These are phyloP conservation scores for Caenorhabditis remanei DNA, from an alignment of 1,140 invertebrate species.

Conservation along the genomic window DNA sequence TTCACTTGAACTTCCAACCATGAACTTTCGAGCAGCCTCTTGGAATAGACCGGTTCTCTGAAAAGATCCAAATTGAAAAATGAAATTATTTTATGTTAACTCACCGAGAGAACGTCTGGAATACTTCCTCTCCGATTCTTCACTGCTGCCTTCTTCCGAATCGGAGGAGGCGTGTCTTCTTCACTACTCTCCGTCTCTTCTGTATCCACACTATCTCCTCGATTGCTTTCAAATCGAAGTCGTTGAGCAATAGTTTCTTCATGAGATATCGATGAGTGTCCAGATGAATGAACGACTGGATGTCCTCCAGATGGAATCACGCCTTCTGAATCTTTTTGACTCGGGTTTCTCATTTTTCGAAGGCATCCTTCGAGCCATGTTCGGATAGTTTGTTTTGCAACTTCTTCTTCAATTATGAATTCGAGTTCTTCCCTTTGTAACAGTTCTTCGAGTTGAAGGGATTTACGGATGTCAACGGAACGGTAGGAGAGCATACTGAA, in stretches of 20 bases:
- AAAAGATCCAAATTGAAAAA: conserved; percentile 44
- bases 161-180: conserved; percentile 58
- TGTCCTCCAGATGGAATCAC: conserved; percentile 56
- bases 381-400: conserved; percentile 96
- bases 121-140: conserved; percentile 70
- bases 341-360: conserved; percentile 77
- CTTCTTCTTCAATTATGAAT: conserved; percentile 99
- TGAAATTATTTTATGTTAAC: conserved; percentile 4
- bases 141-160: conserved; percentile 57
- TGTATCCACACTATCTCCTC: neutral
- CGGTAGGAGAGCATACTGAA: conserved; percentile 97
- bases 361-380: conserved; percentile 81
- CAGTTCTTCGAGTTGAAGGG: conserved; percentile 95
- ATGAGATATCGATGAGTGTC: conserved; percentile 37
- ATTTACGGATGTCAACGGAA: conserved; percentile 97
- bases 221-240: conserved; percentile 61
- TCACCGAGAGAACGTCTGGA: conserved; percentile 69
- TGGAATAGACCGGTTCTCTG: conserved; percentile 62
- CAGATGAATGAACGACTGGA: conserved; percentile 14
- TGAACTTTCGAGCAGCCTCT: conserved; percentile 72
- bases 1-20: conserved; percentile 45
- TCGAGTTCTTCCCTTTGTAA: conserved; percentile 97
- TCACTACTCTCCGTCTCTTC: conserved; percentile 59
- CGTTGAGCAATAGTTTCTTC: conserved; percentile 45
- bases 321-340: conserved; percentile 60